These are phyloP conservation scores for Okamejei kenojei DNA, from an alignment of 2,797 vertebrate species.

Conservation along the genomic window DNA sequence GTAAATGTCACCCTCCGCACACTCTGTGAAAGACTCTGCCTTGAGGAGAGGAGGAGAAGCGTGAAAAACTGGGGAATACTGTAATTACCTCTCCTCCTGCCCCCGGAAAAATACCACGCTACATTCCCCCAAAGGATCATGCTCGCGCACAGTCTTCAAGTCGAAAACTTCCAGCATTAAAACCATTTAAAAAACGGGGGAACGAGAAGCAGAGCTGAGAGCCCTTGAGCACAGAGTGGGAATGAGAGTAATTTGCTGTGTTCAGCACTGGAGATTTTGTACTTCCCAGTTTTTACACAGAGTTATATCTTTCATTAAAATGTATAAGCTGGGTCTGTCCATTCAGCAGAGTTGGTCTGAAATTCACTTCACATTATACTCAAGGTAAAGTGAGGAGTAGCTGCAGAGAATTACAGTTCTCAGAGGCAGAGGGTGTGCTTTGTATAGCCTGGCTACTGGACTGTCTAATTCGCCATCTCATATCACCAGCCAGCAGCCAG, in stretches of 20 bases:
- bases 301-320: conserved; percentile 22
- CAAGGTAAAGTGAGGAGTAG: background rate
- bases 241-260: conserved; percentile 5
- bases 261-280: background rate
- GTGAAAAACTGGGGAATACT: background rate
- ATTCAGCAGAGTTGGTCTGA: conserved; percentile 2
- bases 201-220: background rate
- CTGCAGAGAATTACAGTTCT: background rate
- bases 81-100: background rate
- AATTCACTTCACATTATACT: background rate
- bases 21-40: too few species aligned
- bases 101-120: background rate
- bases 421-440: background rate
- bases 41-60: background rate
- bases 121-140: background rate
- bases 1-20: too few species aligned
- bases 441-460: too few species aligned
- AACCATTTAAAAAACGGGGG: background rate
- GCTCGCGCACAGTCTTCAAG: too few species aligned
- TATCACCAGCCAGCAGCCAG: background rate
- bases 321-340: conserved; percentile 20
- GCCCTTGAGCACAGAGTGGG: background rate
- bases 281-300: conserved; percentile 19
- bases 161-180: background rate
- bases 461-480: background rate